Evolutionary conservation across 2,888 invertebrate genomes (phyloP), one percentile per base, ranked within the genome.

Genomic region (Dicyrtoma fusca): DNA sequence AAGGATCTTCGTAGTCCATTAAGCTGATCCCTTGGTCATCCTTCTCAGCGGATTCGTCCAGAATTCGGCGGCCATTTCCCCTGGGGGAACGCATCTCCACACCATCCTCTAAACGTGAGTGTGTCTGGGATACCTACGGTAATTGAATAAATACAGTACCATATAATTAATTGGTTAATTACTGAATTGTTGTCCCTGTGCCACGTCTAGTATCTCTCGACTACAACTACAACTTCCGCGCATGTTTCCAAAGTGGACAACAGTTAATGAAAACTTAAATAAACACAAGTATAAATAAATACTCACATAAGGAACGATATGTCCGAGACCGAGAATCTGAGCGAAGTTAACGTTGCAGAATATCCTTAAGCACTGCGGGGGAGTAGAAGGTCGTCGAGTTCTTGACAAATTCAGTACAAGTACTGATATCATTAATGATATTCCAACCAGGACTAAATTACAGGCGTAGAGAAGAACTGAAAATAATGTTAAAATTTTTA

Each of bases 391-490:
- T 76, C 85, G 84, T 34, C 84, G 82, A 21, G 84, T 85, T 72
- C 86, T 83, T 0, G 87, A 84, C 69, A 88, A 79, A 75, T 87
- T 88, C 44, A 88, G 84, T 14, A 88, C 87, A 19, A 85, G 74
- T 5, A 87, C 86, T 1, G 88, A 86, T 49, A 87, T 82, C 14
- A 88, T 82, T 45, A 87, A 83, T 3, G 88, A 87, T 26, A 87
- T 81, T 70, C 85, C 86, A 78, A 83, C 86, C 82, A 85, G 84
- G 76, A 84, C 85, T 73, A 85, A 84, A 75, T 83, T 86, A 80
- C 83, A 84, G 72, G 86, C 87, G 81, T 87, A 88, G 81, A 88
- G 87, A 25, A 85, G 81, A 26, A 88, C 88, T 88, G 82, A 1
- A 82, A 84, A n/a, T n/a, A n/a, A n/a, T n/a, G n/a, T n/a, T n/a